Base-by-base conservation (phyloP, 2,888 invertebrate species). In the Polydrusus pterygomalis region DNA sequence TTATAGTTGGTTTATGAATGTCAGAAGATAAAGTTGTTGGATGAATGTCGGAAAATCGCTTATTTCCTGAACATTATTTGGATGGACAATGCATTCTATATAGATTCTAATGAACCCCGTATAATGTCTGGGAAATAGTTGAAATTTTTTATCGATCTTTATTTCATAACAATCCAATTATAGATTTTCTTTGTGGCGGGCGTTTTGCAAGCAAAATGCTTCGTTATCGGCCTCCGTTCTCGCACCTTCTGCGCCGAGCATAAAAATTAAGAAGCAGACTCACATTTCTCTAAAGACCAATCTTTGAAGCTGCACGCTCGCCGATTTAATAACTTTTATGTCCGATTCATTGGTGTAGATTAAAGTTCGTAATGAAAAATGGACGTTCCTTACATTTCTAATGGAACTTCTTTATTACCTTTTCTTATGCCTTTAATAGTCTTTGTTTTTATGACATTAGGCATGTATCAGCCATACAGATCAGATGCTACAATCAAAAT, bases 281-380 rank as follows among this genome's bases (percentile, higher is more conserved):
- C 69, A 43, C 79, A 83, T 84, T 84, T 84, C 85, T 83, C 82
- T 80, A 84, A 83, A 84, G 84, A 82, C 82, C 85, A 85, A 85
- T 85, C 84, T 84, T 79, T 81, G 79, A 81, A 81, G 83, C 81
- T 82, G 85, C 84, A 84, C 84, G 84, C 82, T 83, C 82, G 79
- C 82, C 84, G 83, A 83, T 83, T 83, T 84, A 83, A 84, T 84
- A 82, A 83, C 82, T 83, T 83, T 82, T 81, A 82, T 81, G 81
- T 82, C 81, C 81, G 79, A 81, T 83, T 81, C 82, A 83, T 83
- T 83, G 82, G 81, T 83, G 84, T 83, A 82, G 84, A 84, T 82
- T 82, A 84, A 84, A 84, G 79, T 83, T 81, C 82, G 80, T 83
- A 83, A 83, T 83, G 83, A 82, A 83, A 83, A 83, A 82, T 82